phyloP scores from a whole-genome alignment of 1,140 invertebrate species.

The Teleogryllus occipitalis region DNA sequence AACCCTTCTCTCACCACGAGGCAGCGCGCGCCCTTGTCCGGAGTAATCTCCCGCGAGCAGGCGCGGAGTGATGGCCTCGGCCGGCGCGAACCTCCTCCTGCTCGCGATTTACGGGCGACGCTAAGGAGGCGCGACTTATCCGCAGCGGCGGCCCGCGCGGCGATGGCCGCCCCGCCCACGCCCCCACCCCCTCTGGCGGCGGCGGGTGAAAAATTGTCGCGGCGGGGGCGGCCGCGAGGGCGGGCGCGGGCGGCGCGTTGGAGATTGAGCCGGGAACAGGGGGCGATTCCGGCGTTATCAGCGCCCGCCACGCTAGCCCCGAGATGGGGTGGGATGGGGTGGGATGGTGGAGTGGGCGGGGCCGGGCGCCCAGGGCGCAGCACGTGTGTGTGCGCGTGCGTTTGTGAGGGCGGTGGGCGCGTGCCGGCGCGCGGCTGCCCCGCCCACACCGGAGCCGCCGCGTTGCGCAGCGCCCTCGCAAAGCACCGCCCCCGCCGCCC shows the following conservation, averaged over 20 bases:
- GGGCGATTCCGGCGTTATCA: background rate
- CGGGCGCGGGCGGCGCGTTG: background rate
- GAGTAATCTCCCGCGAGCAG: no score
- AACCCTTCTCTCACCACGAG: no score
- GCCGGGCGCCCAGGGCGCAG: background rate
- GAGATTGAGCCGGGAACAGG: background rate
- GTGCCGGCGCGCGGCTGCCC: background rate
- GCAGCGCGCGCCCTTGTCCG: no score
- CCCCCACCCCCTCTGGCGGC: no score
- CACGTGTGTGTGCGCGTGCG: background rate
- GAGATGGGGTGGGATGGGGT: no score
- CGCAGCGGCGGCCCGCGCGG: no score
- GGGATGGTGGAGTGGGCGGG: background rate
- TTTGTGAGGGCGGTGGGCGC: no score
- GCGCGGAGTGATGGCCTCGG: no score
- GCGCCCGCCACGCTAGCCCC: background rate
- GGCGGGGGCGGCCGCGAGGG: no score
- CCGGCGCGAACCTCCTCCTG: no score
- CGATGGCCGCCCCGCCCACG: background rate
- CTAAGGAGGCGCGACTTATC: background rate
- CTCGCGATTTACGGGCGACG: background rate
- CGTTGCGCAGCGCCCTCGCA: background rate
- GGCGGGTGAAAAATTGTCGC: background rate
- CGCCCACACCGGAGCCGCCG: no score
- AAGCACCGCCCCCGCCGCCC: background rate